These are phyloP conservation scores for Pantherophis guttatus DNA, from an alignment of 2,113 vertebrate species.

Conservation along the genomic window DNA sequence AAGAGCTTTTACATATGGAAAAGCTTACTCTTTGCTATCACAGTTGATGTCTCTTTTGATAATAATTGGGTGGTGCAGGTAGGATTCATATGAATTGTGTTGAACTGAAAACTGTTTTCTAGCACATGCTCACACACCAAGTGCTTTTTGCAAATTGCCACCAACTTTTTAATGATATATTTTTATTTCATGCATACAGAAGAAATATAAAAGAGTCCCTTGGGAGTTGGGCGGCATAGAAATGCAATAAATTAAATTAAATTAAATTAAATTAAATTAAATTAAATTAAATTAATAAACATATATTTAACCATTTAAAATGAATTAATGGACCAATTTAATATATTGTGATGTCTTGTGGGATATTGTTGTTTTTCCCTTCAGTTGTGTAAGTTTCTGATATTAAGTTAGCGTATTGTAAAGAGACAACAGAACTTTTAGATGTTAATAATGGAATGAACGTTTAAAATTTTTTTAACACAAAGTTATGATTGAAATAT, in stretches of 20 bases:
- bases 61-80: neutral
- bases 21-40: neutral
- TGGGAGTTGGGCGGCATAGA: too few species aligned
- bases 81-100: neutral
- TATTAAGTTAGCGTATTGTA: neutral
- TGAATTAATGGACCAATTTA: neutral
- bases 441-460: neutral
- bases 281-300: neutral
- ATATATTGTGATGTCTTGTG: neutral
- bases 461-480: neutral
- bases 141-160: neutral
- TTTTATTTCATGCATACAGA: neutral
- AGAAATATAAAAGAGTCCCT: neutral
- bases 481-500: neutral
- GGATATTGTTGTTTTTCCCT: neutral
- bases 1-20: neutral
- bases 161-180: neutral
- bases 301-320: neutral
- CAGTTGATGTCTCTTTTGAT: fast-evolving
- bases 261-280: too few species aligned
- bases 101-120: neutral
- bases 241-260: too few species aligned
- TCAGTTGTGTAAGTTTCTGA: neutral
- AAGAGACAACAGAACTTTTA: neutral
- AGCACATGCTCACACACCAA: too few species aligned